Percentiles rank a stretch among this genome's conserved stretches.
Conservation (phyloP, 2,888 invertebrate species). For the Dolichomitus sp. region DNA sequence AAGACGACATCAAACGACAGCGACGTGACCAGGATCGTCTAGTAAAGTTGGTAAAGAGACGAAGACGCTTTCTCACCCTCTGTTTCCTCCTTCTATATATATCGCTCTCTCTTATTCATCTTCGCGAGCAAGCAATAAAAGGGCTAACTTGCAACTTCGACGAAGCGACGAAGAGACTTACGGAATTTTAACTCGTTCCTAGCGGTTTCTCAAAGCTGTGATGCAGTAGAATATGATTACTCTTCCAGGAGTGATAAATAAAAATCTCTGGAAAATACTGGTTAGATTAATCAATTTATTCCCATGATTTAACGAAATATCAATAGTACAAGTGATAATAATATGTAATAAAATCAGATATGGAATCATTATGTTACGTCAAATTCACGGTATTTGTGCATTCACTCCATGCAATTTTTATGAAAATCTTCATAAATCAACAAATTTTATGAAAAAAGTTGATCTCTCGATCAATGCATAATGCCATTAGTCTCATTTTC, state of each 20-base stretch:
- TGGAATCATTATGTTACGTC: too few relatives aligned
- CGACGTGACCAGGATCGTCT: constrained; percentile 51
- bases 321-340: background rate
- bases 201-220: background rate
- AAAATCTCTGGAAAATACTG: background rate
- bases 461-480: too few relatives aligned
- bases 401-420: too few relatives aligned
- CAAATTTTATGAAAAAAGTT: too few relatives aligned
- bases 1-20: constrained; percentile 51
- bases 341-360: too few relatives aligned
- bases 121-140: constrained; percentile 59
- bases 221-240: background rate
- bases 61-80: constrained; percentile 24
- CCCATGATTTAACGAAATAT: background rate
- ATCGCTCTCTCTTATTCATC: constrained; percentile 23
- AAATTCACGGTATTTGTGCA: too few relatives aligned
- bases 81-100: constrained; percentile 9
- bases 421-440: too few relatives aligned
- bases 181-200: constrained; percentile 52
- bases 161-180: constrained; percentile 50
- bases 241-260: background rate
- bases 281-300: background rate
- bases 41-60: constrained; percentile 34
- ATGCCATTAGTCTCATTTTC: too few relatives aligned
- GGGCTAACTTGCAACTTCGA: constrained; percentile 63